Evolutionary conservation across 1,140 invertebrate genomes (phyloP).

Genomic region (Euwallacea similis): DNA sequence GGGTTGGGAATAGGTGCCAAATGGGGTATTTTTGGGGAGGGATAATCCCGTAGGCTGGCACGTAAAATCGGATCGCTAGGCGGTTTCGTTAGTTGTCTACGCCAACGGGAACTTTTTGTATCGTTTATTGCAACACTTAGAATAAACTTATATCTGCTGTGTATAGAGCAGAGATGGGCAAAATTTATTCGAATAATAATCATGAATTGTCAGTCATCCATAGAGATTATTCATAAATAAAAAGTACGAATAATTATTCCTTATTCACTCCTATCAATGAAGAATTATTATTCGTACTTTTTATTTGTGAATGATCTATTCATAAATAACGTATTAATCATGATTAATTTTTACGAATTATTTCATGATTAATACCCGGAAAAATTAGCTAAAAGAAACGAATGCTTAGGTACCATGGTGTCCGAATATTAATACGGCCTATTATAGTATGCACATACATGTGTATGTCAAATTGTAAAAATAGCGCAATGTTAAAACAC

Average conservation of each 20-base stretch:
- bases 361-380: not conserved
- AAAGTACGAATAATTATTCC: too few species aligned
- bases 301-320: too few species aligned
- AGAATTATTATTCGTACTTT: not conserved
- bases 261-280: not conserved
- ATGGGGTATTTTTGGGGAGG: too few species aligned
- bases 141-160: too few species aligned
- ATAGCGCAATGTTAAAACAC: not conserved
- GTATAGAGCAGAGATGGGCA: not conserved
- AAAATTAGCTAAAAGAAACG: not conserved
- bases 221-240: not conserved
- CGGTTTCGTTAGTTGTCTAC: too few species aligned
- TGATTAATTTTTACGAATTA: slow-evolving; percentile 3
- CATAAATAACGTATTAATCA: not conserved
- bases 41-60: too few species aligned
- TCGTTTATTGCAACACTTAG: too few species aligned
- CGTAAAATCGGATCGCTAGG: too few species aligned
- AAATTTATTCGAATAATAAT: slow-evolving; percentile 8
- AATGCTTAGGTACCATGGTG: not conserved
- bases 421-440: not conserved
- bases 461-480: not conserved
- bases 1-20: too few species aligned
- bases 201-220: not conserved
- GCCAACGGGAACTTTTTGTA: too few species aligned
- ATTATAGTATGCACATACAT: not conserved